Conservation (phyloP, 2,888 invertebrate genomes). For the Brenthis hecate region DNA sequence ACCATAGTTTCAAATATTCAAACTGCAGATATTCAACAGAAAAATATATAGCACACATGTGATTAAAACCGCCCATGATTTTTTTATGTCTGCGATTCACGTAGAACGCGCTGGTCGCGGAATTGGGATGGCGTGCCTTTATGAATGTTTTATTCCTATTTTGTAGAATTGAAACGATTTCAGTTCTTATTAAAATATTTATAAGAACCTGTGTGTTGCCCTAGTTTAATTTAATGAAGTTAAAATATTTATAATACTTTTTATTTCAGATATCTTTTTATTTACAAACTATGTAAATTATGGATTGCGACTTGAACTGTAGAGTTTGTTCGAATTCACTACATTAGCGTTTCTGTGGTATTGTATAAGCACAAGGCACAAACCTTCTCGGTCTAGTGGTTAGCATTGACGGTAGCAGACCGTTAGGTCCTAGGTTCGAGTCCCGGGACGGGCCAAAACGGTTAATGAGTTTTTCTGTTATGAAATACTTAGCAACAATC, state of each 20-base stretch:
- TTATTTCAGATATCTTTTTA: too few relatives aligned
- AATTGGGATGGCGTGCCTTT: constrained; percentile 22
- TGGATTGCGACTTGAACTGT: too few relatives aligned
- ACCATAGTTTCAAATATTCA: constrained; percentile 11
- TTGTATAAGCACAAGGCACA: too few relatives aligned
- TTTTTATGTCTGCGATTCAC: constrained; percentile 18
- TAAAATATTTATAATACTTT: background rate
- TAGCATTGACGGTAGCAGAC: too few relatives aligned
- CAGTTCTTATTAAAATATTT: constrained; percentile 9
- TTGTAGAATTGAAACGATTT: constrained; percentile 7
- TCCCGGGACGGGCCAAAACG: too few relatives aligned
- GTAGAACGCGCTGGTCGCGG: constrained; percentile 11
- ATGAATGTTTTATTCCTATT: constrained; percentile 25
- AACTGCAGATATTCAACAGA: constrained; percentile 7
- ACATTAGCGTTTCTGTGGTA: too few relatives aligned
- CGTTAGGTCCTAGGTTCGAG: too few relatives aligned
- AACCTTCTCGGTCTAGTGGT: too few relatives aligned
- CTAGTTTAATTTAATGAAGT: background rate
- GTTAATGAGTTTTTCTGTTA: too few relatives aligned
- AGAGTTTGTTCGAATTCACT: too few relatives aligned
- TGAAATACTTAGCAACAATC: too few relatives aligned
- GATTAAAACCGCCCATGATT: constrained; percentile 18
- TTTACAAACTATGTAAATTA: too few relatives aligned
- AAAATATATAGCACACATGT: constrained; percentile 21
- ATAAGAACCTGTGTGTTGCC: background rate